phyloP scores from a whole-genome alignment of 1,140 invertebrate genomes.

The Vanessa tameamea region DNA sequence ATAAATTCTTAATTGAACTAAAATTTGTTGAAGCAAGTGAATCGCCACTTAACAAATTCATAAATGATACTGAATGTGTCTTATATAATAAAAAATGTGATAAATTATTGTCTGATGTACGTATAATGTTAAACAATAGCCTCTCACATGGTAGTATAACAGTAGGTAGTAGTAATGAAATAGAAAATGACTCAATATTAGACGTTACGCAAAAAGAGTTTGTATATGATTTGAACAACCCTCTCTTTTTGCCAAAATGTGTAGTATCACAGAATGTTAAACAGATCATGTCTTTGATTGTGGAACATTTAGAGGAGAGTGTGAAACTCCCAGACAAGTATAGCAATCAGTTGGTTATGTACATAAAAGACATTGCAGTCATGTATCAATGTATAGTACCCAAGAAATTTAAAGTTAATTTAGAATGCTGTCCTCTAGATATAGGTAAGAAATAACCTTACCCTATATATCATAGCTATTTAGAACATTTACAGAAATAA shows the following conservation, averaged over 20 bases:
- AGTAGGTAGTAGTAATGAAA: constrained; percentile 48
- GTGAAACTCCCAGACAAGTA: constrained; percentile 65
- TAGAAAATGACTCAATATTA: constrained; percentile 59
- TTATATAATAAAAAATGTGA: constrained; percentile 76
- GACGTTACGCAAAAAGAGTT: constrained; percentile 53
- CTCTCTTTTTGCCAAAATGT: constrained; percentile 70
- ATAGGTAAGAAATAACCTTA: constrained; percentile 57
- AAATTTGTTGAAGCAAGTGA: constrained; percentile 66
- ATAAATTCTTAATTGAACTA: constrained; percentile 72
- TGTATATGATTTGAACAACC: constrained; percentile 62
- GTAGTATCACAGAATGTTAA: constrained; percentile 71
- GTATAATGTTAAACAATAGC: constrained; percentile 60
- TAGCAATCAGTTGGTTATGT: constrained; percentile 56
- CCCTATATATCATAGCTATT: background rate
- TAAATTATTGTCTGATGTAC: constrained; percentile 65
- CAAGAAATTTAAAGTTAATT: constrained; percentile 69
- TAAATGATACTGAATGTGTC: constrained; percentile 68
- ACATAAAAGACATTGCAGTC: constrained; percentile 72
- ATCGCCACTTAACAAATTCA: constrained; percentile 70
- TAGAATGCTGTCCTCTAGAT: constrained; percentile 71
- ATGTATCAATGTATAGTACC: constrained; percentile 74
- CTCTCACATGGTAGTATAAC: constrained; percentile 60
- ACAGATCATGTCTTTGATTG: constrained; percentile 63
- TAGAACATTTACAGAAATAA: too few relatives aligned
- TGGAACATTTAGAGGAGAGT: constrained; percentile 72